Percentiles rank a stretch among this genome's conserved stretches.
phyloP scores from a whole-genome alignment of 1,140 invertebrate species.

The Pararge aegeria region DNA sequence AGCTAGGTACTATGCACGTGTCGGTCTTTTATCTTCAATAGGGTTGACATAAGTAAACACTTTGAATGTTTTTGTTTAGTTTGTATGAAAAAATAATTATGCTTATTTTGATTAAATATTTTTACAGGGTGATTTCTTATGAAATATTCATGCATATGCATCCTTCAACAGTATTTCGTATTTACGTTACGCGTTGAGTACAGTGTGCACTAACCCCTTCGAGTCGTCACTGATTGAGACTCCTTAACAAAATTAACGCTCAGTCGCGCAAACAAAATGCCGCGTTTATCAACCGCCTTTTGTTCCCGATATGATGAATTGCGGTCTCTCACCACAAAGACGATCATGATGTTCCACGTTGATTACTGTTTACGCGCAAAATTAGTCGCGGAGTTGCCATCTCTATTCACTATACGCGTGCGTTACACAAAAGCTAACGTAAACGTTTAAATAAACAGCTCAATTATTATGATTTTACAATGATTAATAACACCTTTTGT shows the following conservation, averaged over 20 bases:
- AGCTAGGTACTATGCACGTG: too few relatives aligned
- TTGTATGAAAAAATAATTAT: too few relatives aligned
- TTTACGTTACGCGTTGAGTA: too few relatives aligned
- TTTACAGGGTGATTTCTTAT: too few relatives aligned
- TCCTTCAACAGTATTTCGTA: too few relatives aligned
- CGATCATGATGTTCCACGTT: constrained; percentile 62
- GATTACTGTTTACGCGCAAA: constrained; percentile 62
- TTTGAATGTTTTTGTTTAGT: too few relatives aligned
- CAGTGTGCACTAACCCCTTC: constrained; percentile 19
- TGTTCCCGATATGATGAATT: constrained; percentile 74
- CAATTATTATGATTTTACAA: constrained; percentile 51
- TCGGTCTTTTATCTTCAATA: too few relatives aligned
- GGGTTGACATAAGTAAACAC: too few relatives aligned
- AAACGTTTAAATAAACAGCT: constrained; percentile 48
- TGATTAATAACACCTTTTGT: constrained; percentile 49
- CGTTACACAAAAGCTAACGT: constrained; percentile 27
- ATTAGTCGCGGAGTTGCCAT: constrained; percentile 51
- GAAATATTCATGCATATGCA: too few relatives aligned
- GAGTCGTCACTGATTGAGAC: constrained; percentile 74
- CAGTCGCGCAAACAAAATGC: constrained; percentile 64
- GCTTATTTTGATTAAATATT: too few relatives aligned
- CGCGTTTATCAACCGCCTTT: constrained; percentile 64
- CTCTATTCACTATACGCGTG: constrained; percentile 27
- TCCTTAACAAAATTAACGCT: constrained; percentile 78
- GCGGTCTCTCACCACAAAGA: constrained; percentile 61